Conservation (phyloP, 2,888 invertebrate species). For the Parnassius apollo region DNA sequence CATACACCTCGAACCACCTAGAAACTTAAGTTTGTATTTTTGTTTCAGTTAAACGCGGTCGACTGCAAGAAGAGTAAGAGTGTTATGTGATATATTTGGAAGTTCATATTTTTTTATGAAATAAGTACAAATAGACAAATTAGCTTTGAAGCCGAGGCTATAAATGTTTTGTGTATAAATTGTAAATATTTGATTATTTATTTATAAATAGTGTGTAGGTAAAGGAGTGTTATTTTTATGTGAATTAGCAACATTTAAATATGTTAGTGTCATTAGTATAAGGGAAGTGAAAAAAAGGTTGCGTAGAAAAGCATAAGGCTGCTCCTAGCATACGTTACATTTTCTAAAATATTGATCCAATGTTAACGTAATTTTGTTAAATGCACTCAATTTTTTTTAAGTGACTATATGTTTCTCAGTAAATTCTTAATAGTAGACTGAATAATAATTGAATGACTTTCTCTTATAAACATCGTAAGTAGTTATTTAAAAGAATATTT, state of each 20-base stretch:
- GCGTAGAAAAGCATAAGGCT: constrained; percentile 6
- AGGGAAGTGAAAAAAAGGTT: constrained; percentile 17
- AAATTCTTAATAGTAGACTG: no score
- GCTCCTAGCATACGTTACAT: constrained; percentile 13
- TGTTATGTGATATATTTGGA: constrained; percentile 76
- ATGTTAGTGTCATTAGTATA: constrained; percentile 30
- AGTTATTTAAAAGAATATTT: constrained; percentile 23
- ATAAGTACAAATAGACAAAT: constrained; percentile 74
- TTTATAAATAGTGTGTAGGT: constrained; percentile 37
- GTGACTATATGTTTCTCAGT: no score
- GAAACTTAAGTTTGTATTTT: constrained; percentile 30
- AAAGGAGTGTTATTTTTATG: constrained; percentile 63
- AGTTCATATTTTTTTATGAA: constrained; percentile 78
- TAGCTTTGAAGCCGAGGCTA: constrained; percentile 49
- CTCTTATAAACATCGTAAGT: no score
- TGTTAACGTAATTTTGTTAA: no score
- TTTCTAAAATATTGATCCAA: neutral
- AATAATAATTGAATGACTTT: no score
- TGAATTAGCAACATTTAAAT: constrained; percentile 55
- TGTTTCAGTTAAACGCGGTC: constrained; percentile 72
- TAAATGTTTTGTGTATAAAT: constrained; percentile 51
- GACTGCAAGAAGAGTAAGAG: constrained; percentile 60
- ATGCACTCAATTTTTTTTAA: no score
- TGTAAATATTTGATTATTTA: constrained; percentile 61
- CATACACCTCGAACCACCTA: no score